These are phyloP conservation scores for Orthonyx spaldingii DNA, from an alignment of 2,113 vertebrate genomes.

Conservation along the genomic window DNA sequence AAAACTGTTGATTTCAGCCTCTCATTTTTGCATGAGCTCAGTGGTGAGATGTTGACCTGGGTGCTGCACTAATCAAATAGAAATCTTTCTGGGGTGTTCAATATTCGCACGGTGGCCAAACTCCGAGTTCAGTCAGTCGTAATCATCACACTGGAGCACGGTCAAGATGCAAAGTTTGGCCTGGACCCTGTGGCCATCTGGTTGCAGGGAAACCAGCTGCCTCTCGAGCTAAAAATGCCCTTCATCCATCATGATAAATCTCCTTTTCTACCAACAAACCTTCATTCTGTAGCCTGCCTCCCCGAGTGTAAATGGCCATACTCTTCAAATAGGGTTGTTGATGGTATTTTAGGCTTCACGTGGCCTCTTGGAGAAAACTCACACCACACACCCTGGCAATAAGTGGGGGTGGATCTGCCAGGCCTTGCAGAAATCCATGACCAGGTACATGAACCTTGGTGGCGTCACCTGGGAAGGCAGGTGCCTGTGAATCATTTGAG, in stretches of 20 bases:
- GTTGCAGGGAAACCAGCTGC: constrained; percentile 50
- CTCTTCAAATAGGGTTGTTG: neutral
- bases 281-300: constrained; percentile 9
- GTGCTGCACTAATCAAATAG: constrained; percentile 1
- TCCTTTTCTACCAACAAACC: constrained; percentile 17
- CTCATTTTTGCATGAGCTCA: neutral
- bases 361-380: neutral
- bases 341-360: neutral
- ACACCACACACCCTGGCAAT: neutral
- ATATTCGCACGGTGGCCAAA: neutral
- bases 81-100: neutral
- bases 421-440: neutral
- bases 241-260: constrained; percentile 47
- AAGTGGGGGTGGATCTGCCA: neutral
- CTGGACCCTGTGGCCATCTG: constrained; percentile 60
- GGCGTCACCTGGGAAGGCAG: neutral
- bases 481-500: neutral
- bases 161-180: constrained; percentile 52
- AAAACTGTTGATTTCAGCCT: neutral
- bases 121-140: neutral
- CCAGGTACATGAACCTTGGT: neutral
- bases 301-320: neutral
- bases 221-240: constrained; percentile 26
- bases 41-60: neutral
- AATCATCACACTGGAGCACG: constrained; percentile 17